phyloP scores from a whole-genome alignment of 2,888 invertebrate genomes.

The Euproctis similis region DNA sequence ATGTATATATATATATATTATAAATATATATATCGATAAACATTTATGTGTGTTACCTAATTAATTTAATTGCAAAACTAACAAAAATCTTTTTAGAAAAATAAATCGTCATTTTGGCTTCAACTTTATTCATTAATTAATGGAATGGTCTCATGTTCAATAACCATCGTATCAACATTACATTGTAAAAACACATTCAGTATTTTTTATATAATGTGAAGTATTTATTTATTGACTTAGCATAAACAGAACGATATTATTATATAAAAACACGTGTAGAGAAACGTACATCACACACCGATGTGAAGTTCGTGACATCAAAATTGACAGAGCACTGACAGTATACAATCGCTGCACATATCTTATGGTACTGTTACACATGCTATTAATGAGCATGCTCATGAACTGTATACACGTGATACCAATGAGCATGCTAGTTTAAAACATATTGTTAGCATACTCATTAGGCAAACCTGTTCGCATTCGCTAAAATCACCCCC shows the following conservation, averaged over 20 bases:
- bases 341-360: slow-evolving; percentile 2
- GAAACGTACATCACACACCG: slow-evolving; percentile 22
- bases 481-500: too few species aligned
- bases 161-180: slow-evolving; percentile 52
- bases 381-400: too few species aligned
- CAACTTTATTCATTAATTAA: slow-evolving; percentile 63
- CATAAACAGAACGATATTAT: slow-evolving; percentile 19
- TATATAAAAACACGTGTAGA: slow-evolving; percentile 27
- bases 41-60: slow-evolving; percentile 63
- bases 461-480: too few species aligned
- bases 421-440: too few species aligned
- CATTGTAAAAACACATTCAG: slow-evolving; percentile 40
- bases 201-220: slow-evolving; percentile 34
- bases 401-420: too few species aligned
- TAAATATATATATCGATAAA: slow-evolving; percentile 68
- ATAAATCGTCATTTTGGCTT: slow-evolving; percentile 74
- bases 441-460: too few species aligned
- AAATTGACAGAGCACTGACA: slow-evolving; percentile 16
- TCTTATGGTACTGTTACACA: too few species aligned
- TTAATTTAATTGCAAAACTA: slow-evolving; percentile 65
- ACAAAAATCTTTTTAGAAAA: slow-evolving; percentile 73
- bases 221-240: slow-evolving; percentile 30
- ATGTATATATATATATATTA: too few species aligned
- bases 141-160: slow-evolving; percentile 72
- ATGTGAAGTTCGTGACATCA: slow-evolving; percentile 25